Percentiles rank a stretch among this genome's conserved stretches.
These are phyloP conservation scores for Gadopsis bispinosus DNA, from an alignment of 2,797 vertebrate genomes.

Conservation along the genomic window DNA sequence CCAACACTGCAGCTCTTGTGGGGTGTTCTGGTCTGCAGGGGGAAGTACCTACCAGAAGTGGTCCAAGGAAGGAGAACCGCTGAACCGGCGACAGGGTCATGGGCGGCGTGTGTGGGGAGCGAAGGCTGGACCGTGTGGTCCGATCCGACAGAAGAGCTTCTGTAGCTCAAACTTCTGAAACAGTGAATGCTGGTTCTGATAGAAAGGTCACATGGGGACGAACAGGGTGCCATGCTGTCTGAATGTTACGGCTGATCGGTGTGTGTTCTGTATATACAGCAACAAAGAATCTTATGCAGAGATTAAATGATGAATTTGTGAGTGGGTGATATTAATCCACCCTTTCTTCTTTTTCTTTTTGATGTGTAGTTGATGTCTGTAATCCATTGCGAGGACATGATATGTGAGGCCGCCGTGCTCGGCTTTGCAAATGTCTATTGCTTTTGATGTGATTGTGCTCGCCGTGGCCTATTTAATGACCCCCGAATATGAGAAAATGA, in stretches of 20 bases:
- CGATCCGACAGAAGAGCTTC: too few relatives aligned
- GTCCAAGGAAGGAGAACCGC: too few relatives aligned
- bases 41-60: too few relatives aligned
- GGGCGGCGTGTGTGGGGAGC: too few relatives aligned
- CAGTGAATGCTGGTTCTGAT: too few relatives aligned
- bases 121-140: too few relatives aligned
- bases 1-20: too few relatives aligned
- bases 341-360: neutral
- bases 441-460: constrained; percentile 11
- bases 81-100: too few relatives aligned
- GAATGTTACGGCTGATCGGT: neutral
- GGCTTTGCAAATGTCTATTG: neutral
- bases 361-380: neutral
- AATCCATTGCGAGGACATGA: neutral
- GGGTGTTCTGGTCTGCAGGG: too few relatives aligned
- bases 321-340: neutral
- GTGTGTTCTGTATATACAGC: neutral
- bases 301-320: constrained; percentile 6
- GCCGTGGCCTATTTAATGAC: constrained; percentile 5
- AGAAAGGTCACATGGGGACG: too few relatives aligned
- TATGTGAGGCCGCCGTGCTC: neutral
- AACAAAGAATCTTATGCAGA: constrained; percentile 3
- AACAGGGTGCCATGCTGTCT: too few relatives aligned
- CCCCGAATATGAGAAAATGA: constrained; percentile 45
- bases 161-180: too few relatives aligned